These are phyloP conservation scores for Archivesica marissinica DNA, from an alignment of 1,140 invertebrate genomes.

Conservation along the genomic window DNA sequence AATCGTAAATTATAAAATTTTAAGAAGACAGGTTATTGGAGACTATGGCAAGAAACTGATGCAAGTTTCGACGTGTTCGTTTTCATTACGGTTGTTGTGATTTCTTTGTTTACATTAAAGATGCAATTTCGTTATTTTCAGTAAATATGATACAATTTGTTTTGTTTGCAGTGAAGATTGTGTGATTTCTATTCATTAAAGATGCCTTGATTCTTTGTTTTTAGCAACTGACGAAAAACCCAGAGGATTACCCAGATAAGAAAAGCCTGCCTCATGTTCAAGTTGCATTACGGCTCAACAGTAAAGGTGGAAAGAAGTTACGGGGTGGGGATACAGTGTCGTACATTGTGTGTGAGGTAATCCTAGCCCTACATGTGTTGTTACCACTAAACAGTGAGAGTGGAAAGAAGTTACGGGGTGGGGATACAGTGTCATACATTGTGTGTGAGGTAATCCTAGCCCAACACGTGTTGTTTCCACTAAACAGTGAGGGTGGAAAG, in stretches of 20 bases:
- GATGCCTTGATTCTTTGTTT: constrained; percentile 56
- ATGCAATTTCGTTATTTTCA: too few relatives aligned
- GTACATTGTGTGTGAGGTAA: constrained; percentile 96
- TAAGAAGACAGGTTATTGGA: too few relatives aligned
- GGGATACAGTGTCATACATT: constrained; percentile 97
- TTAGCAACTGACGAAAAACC: constrained; percentile 96
- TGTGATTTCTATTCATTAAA: too few relatives aligned
- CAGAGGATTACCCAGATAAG: constrained; percentile 95
- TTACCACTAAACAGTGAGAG: constrained; percentile 90
- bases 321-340: constrained; percentile 97
- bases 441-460: constrained; percentile 92
- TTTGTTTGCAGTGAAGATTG: too few relatives aligned
- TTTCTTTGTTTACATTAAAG: too few relatives aligned
- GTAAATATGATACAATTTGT: too few relatives aligned
- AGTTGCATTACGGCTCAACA: constrained; percentile 95
- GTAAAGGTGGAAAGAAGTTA: constrained; percentile 88
- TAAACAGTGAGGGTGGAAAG: constrained; percentile 88
- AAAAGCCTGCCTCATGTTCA: constrained; percentile 95
- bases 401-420: constrained; percentile 92
- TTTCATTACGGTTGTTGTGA: too few relatives aligned
- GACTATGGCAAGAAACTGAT: too few relatives aligned
- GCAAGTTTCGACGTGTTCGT: too few relatives aligned
- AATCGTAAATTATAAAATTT: too few relatives aligned
- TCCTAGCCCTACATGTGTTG: constrained; percentile 91
- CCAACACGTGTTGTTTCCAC: too few relatives aligned